Conservation (phyloP, 2,113 vertebrate genomes). For the Brachyistius frenatus region DNA sequence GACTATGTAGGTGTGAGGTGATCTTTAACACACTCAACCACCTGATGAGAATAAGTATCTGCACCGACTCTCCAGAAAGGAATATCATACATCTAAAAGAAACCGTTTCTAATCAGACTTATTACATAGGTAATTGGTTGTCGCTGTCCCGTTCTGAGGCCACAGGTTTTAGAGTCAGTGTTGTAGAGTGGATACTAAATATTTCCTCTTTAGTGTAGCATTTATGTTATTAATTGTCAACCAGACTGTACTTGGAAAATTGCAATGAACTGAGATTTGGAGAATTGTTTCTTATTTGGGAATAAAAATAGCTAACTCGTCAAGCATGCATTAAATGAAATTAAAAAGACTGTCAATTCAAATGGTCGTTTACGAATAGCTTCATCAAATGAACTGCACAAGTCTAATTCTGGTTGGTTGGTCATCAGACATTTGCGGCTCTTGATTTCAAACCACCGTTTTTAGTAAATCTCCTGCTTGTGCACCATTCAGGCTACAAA, state of each 20-base stretch:
- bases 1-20: conserved; percentile 1
- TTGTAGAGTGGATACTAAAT: conserved; percentile 33
- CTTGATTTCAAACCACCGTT: conserved; percentile 14
- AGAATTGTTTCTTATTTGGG: conserved; percentile 17
- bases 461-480: background rate
- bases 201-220: conserved; percentile 11
- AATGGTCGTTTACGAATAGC: background rate
- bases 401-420: conserved; percentile 10
- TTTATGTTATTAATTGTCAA: conserved; percentile 30
- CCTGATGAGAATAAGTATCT: background rate
- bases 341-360: background rate
- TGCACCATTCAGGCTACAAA: conserved; percentile 82
- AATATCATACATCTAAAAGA: background rate
- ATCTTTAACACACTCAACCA: conserved; percentile 6
- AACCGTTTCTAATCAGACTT: background rate
- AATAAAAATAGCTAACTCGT: background rate
- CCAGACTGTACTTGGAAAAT: background rate
- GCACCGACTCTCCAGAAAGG: background rate
- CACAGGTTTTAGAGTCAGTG: conserved; percentile 64
- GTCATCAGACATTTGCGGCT: background rate
- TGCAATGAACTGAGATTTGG: conserved; percentile 10
- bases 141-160: conserved; percentile 72
- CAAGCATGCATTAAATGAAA: conserved; percentile 43
- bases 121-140: background rate
- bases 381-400: background rate